Evolutionary conservation across 2,113 vertebrate genomes (phyloP), one percentile per base, ranked within the genome.

Genomic region (Vulpes ferrilata): DNA sequence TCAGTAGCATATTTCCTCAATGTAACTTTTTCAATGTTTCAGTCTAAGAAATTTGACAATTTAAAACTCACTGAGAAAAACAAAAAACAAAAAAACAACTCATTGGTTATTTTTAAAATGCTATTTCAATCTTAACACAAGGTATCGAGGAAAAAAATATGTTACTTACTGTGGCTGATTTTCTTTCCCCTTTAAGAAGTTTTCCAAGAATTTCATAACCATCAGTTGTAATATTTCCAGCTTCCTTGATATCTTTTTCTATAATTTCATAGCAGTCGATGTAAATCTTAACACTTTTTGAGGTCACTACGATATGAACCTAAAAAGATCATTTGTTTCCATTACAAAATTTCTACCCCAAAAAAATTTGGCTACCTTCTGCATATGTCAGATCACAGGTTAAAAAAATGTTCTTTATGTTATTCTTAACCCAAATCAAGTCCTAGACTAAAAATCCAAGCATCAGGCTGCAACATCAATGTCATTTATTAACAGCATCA

Each of bases 161-260:
- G 51, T 96, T 78, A 97, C 99, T 99, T 98, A 99, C 99, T 32
- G 99, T 99, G n/a, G 99, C 99, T 17, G 99, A 99, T 98, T 97
- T 99, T 85, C 98, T 98, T 27, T 99, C 98, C 0, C 99, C 99
- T 98, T 99, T 99, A 97, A 99, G 98, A 97, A 99, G 99, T 97
- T 99, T 99, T 65, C 99, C 99, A 96, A 99, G 99, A 65, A 99
- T 99, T 99, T 99, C 99, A 98, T 99, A 99, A 73, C 99, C 99
- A 89, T 99, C 99, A 1, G 98, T 99, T 96, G 99, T 99, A 38
- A 99, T 99, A 98, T 99, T 99, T 78, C 99, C 99, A 88, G 99
- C 99, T 22, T 99, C 99, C 79, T 99, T 99, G 88, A 99, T 99
- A 96, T 98, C 98, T 97, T 99, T 99, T 95, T 99, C 99, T 15